phyloP scores from a whole-genome alignment of 2,888 invertebrate species.

The Apamea monoglypha region DNA sequence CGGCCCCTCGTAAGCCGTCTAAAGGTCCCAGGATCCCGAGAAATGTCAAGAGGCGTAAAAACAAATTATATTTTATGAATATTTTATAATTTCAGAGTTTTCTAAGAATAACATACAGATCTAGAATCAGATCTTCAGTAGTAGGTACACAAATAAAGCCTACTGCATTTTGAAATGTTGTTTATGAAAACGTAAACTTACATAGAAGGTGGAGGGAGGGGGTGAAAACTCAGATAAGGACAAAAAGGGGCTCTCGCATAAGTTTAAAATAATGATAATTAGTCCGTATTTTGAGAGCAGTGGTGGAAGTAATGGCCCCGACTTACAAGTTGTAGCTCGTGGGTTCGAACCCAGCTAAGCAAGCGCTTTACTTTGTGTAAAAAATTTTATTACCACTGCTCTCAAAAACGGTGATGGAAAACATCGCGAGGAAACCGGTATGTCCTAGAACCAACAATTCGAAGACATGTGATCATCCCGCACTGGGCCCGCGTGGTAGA shows the following conservation, averaged over 20 bases:
- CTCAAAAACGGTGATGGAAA: too few species aligned
- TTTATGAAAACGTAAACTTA: not conserved
- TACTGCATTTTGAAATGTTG: not conserved
- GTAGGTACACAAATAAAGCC: too few species aligned
- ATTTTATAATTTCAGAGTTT: not conserved
- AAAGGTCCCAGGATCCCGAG: not conserved
- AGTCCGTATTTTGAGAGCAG: slow-evolving; percentile 54
- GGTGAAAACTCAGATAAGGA: not conserved
- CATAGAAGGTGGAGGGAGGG: not conserved
- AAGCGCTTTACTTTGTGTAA: too few species aligned
- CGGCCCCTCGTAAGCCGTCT: not conserved
- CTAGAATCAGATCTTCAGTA: not conserved
- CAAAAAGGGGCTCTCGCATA: not conserved
- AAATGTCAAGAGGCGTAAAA: not conserved
- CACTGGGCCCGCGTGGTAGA: too few species aligned
- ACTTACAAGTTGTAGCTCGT: too few species aligned
- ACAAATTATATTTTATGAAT: not conserved
- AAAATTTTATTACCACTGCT: too few species aligned
- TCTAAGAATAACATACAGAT: not conserved
- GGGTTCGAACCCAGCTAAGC: too few species aligned
- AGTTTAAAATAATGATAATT: not conserved
- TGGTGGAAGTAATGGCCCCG: too few species aligned
- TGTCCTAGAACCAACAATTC: too few species aligned
- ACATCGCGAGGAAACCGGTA: too few species aligned
- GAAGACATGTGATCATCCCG: too few species aligned